A percentile compares a stretch with the other conserved stretches of the same genome.
These are phyloP conservation scores for Melanostigma gelatinosum DNA, from an alignment of 2,113 vertebrate genomes.

Conservation along the genomic window DNA sequence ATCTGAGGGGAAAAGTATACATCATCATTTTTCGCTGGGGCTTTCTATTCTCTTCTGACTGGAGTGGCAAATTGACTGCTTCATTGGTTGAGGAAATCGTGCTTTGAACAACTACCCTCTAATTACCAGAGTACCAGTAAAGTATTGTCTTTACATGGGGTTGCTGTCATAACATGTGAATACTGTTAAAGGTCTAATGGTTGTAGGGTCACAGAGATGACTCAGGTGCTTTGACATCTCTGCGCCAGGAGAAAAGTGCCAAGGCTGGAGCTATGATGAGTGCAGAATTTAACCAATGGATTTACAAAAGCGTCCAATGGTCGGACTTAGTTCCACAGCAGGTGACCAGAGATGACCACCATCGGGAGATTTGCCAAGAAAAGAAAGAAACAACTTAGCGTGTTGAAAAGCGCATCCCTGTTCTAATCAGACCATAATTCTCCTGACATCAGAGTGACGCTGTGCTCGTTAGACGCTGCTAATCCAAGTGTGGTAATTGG, in stretches of 20 bases:
- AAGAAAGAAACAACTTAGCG: constrained; percentile 46
- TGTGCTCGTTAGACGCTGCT: constrained; percentile 61
- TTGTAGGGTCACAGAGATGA: constrained; percentile 22
- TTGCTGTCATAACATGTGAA: constrained; percentile 68
- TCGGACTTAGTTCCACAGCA: constrained; percentile 8
- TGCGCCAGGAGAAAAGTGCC: constrained; percentile 24
- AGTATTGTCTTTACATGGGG: constrained; percentile 67
- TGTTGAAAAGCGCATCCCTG: constrained; percentile 30
- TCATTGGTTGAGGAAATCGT: constrained; percentile 67
- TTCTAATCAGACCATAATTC: constrained; percentile 67
- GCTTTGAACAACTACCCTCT: constrained; percentile 67
- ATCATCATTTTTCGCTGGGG: constrained; percentile 61
- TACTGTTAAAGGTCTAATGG: constrained; percentile 48
- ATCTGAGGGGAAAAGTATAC: constrained; percentile 52
- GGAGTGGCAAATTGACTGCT: constrained; percentile 72
- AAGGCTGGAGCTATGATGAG: constrained; percentile 15
- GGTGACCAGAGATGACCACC: constrained; percentile 24
- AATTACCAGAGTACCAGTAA: constrained; percentile 68
- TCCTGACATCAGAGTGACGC: constrained; percentile 47
- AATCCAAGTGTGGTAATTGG: constrained; percentile 56
- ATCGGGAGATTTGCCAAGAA: constrained; percentile 29
- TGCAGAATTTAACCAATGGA: constrained; percentile 11
- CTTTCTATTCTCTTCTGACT: constrained; percentile 54
- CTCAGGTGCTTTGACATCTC: constrained; percentile 30
- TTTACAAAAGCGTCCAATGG: constrained; percentile 22